These are phyloP conservation scores for Catagonus wagneri DNA, from an alignment of 2,113 vertebrate genomes.

Conservation along the genomic window DNA sequence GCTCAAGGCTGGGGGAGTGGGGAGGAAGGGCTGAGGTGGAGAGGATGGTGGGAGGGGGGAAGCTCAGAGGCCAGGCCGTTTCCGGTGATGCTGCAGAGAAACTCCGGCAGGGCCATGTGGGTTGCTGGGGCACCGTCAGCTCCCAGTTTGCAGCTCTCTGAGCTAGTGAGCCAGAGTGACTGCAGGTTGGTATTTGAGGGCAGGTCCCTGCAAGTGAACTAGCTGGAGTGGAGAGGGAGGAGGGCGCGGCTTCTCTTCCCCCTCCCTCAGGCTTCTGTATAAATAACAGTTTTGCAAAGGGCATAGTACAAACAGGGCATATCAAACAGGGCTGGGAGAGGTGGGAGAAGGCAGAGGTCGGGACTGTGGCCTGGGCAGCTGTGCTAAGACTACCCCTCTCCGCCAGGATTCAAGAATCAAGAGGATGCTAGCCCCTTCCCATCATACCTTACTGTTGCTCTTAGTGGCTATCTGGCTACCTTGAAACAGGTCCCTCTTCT, in stretches of 20 bases:
- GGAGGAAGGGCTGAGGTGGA: conserved; percentile 11
- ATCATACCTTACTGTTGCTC: not conserved
- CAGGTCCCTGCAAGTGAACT: conserved; percentile 42
- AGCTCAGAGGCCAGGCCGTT: not conserved
- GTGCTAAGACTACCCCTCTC: not conserved
- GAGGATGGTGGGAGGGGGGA: not conserved
- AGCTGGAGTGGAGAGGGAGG: not conserved
- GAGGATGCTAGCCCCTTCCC: not conserved
- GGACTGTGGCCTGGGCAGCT: not conserved
- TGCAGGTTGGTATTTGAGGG: not conserved
- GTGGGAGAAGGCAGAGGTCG: not conserved
- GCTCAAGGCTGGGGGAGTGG: not conserved
- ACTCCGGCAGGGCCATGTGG: not conserved
- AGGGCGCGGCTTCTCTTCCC: not conserved
- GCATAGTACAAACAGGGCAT: conserved; percentile 31
- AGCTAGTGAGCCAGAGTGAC: not conserved
- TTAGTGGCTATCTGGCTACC: not conserved
- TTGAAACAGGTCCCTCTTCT: not conserved
- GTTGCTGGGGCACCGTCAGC: not conserved
- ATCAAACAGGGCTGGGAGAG: conserved; percentile 29
- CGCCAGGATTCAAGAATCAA: not conserved
- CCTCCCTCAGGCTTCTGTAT: not conserved
- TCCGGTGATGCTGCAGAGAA: not conserved
- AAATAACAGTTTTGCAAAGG: conserved; percentile 72
- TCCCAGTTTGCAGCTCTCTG: not conserved